Percentiles rank a stretch among this genome's conserved stretches.
These are phyloP conservation scores for Euthynnus affinis DNA, from an alignment of 2,797 vertebrate genomes.

Conservation along the genomic window DNA sequence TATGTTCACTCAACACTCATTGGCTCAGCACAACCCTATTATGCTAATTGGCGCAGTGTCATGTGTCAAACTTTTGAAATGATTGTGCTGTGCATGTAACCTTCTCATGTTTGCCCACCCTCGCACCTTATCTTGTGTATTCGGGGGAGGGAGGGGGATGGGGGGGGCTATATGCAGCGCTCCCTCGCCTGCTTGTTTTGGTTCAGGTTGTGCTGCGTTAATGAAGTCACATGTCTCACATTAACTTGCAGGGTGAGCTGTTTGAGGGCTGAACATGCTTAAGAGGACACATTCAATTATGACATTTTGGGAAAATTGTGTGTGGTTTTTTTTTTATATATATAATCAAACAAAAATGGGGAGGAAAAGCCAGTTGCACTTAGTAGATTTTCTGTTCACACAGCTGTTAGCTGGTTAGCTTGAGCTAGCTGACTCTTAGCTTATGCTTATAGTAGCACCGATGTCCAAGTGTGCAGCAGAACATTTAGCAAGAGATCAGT, in stretches of 20 bases:
- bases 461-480: not conserved
- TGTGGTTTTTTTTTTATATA: slow-evolving; percentile 36
- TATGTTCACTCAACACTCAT: slow-evolving; percentile 29
- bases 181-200: slow-evolving; percentile 6
- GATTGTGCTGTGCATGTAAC: slow-evolving; percentile 61
- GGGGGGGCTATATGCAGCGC: slow-evolving; percentile 46
- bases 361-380: slow-evolving; percentile 36
- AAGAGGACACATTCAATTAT: slow-evolving; percentile 68
- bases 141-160: too few species aligned
- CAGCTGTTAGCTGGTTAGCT: slow-evolving; percentile 36
- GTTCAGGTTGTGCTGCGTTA: slow-evolving; percentile 59
- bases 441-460: too few species aligned
- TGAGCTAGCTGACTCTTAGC: slow-evolving; percentile 4
- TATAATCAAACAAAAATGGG: slow-evolving; percentile 63
- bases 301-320: slow-evolving; percentile 71
- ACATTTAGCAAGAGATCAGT: not conserved
- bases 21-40: slow-evolving; percentile 45
- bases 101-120: slow-evolving; percentile 67
- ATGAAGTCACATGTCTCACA: slow-evolving; percentile 71
- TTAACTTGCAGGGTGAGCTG: slow-evolving; percentile 58
- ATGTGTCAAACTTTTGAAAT: slow-evolving; percentile 66
- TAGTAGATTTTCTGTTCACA: slow-evolving; percentile 45
- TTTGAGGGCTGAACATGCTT: slow-evolving; percentile 49
- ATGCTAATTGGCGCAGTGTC: slow-evolving; percentile 62
- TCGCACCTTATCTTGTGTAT: slow-evolving; percentile 51